Evolutionary conservation across 2,797 vertebrate genomes (phyloP).

Genomic region (Lophius americanus): DNA sequence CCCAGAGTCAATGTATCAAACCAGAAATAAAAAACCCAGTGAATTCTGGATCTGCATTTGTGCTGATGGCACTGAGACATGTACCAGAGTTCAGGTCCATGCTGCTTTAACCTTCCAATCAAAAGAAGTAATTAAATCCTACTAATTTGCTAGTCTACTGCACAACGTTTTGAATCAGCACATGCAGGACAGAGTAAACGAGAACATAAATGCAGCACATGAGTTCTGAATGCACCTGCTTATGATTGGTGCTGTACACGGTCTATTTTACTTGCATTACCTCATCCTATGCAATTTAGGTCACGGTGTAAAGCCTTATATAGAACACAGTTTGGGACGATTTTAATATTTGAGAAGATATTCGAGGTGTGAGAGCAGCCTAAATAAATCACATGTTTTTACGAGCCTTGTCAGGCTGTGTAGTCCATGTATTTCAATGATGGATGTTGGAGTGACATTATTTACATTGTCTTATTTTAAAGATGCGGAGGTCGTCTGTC

Average conservation of each 20-base stretch:
- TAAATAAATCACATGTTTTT: constrained; percentile 56
- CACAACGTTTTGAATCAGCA: background rate
- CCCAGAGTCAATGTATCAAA: too few relatives aligned
- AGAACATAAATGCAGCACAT: background rate
- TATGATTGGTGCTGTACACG: background rate
- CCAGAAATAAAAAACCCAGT: background rate
- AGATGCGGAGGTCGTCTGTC: constrained; percentile 10
- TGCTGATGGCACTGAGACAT: constrained; percentile 6
- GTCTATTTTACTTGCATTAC: constrained; percentile 34
- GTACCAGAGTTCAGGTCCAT: background rate
- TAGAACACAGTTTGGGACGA: constrained; percentile 34
- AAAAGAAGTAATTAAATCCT: background rate
- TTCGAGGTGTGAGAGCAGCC: constrained; percentile 37
- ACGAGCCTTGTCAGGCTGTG: constrained; percentile 45
- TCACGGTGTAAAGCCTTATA: constrained; percentile 37
- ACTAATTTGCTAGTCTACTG: background rate
- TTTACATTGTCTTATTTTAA: constrained; percentile 41
- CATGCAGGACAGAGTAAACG: background rate
- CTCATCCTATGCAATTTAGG: constrained; percentile 45
- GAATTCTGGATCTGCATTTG: background rate
- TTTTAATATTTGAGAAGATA: constrained; percentile 54
- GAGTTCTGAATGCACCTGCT: background rate
- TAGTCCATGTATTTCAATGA: constrained; percentile 31
- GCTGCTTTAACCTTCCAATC: background rate
- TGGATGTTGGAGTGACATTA: constrained; percentile 35